These are phyloP conservation scores for Daboia siamensis DNA, from an alignment of 2,113 vertebrate species.

Conservation along the genomic window DNA sequence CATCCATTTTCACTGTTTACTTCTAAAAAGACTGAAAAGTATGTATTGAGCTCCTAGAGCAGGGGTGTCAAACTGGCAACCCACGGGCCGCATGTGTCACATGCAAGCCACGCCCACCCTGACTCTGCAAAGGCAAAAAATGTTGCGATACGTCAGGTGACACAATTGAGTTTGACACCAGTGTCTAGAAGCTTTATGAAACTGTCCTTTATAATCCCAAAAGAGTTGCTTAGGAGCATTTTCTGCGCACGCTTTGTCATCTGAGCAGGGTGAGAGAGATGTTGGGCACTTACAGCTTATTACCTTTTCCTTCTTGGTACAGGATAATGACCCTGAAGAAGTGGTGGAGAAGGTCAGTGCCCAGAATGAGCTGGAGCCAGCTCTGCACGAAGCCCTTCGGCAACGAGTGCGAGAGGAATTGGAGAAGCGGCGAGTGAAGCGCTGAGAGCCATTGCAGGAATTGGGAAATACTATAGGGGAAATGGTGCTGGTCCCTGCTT, in stretches of 20 bases:
- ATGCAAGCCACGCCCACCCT: too few relatives aligned
- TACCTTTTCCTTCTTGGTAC: not conserved
- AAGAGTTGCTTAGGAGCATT: not conserved
- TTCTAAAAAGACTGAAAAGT: not conserved
- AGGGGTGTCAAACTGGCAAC: too few relatives aligned
- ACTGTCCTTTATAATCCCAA: not conserved
- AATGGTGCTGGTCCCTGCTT: not conserved
- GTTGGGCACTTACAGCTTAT: too few relatives aligned
- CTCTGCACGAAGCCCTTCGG: constrained; percentile 79
- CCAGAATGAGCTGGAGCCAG: constrained; percentile 76
- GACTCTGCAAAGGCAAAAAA: too few relatives aligned
- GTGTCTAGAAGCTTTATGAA: not conserved
- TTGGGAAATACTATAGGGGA: not conserved
- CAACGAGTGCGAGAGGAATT: constrained; percentile 80
- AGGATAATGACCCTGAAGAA: constrained; percentile 82
- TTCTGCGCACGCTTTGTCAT: not conserved
- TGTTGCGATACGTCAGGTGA: too few relatives aligned
- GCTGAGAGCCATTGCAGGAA: constrained; percentile 55
- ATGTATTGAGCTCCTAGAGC: not conserved
- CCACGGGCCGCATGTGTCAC: too few relatives aligned
- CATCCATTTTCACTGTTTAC: not conserved
- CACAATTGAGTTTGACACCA: too few relatives aligned
- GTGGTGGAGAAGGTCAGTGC: constrained; percentile 78
- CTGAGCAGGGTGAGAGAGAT: not conserved
- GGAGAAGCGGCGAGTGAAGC: constrained; percentile 77